phyloP scores from a whole-genome alignment of 2,888 invertebrate genomes.

The Dione juno region DNA sequence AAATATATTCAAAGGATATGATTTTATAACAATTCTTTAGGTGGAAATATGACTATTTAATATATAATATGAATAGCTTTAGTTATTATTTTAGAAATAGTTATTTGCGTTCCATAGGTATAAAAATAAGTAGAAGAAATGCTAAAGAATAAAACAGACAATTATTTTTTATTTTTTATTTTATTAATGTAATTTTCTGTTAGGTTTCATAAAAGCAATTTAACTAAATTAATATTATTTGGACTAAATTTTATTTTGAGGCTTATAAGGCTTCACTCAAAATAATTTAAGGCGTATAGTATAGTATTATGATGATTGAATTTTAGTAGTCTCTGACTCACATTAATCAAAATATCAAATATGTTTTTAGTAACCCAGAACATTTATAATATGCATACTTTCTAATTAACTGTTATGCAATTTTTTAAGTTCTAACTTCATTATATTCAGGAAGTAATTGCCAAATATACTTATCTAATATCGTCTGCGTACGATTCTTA shows the following conservation, averaged over 20 bases:
- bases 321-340: not conserved
- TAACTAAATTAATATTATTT: no score
- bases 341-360: conserved; percentile 1
- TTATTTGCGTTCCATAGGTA: no score
- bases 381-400: conserved; percentile 40
- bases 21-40: not conserved
- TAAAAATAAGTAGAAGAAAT: no score
- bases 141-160: no score
- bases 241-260: no score
- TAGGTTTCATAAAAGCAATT: no score
- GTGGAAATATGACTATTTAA: not conserved
- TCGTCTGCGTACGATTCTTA: not conserved
- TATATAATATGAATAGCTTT: not conserved
- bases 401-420: conserved; percentile 38
- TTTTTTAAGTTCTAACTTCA: conserved; percentile 13
- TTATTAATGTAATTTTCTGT: no score
- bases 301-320: not conserved
- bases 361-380: conserved; percentile 1
- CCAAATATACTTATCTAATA: conserved; percentile 18
- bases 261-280: no score
- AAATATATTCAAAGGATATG: not conserved
- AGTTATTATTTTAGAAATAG: no score
- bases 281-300: not conserved
- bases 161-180: no score
- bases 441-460: conserved; percentile 20